phyloP scores from a whole-genome alignment of 2,888 invertebrate genomes.

The Drosophila mimetica region DNA sequence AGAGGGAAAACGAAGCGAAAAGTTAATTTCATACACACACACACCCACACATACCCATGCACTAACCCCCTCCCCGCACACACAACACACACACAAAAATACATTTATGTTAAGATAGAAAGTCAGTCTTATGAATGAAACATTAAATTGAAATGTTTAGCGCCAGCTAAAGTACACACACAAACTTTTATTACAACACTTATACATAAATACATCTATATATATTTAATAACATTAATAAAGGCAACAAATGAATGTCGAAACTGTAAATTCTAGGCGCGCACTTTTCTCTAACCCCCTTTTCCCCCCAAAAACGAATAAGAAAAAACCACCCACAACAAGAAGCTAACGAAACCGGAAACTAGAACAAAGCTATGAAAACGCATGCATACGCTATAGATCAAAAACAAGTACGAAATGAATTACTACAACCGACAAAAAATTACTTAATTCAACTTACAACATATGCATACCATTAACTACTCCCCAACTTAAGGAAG shows the following conservation, averaged over 20 bases:
- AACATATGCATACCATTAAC: constrained; percentile 27
- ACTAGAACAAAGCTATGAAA: constrained; percentile 25
- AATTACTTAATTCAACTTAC: constrained; percentile 59
- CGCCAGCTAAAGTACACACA: constrained; percentile 56
- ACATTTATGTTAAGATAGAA: constrained; percentile 63
- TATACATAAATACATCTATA: constrained; percentile 49
- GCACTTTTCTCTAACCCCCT: constrained; percentile 46
- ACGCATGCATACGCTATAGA: constrained; percentile 16
- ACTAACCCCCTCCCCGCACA: constrained; percentile 6
- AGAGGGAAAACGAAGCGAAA: constrained; percentile 27
- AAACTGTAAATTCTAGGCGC: constrained; percentile 57
- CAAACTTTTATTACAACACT: constrained; percentile 43
- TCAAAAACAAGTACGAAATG: constrained; percentile 9
- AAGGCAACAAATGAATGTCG: constrained; percentile 58
- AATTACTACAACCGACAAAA: constrained; percentile 22
- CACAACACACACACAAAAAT: constrained; percentile 8
- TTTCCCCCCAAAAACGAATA: neutral
- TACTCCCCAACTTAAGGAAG: constrained; percentile 15
- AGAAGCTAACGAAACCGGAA: constrained; percentile 27
- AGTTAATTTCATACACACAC: constrained; percentile 16
- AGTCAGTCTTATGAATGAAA: constrained; percentile 69
- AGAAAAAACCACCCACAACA: neutral
- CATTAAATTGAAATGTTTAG: constrained; percentile 59
- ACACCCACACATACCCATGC: constrained; percentile 6
- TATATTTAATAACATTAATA: constrained; percentile 64